Base-by-base conservation (phyloP, 2,888 invertebrate species). In the Encarsia formosa region DNA sequence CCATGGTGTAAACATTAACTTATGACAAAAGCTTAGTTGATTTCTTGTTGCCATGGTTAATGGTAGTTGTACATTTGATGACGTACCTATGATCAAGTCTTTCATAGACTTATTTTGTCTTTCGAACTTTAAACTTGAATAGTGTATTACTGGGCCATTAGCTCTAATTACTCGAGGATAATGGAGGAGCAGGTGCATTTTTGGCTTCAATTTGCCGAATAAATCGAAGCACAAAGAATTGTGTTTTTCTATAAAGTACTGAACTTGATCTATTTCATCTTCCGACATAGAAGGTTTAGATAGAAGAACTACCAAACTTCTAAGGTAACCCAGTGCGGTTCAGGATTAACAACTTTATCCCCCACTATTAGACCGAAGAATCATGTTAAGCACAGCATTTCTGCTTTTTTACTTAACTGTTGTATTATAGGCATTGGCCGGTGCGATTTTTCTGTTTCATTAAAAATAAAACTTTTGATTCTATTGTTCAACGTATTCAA, bases 191-290 rank as follows among this genome's bases (percentile, higher is more conserved):
- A 54, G 1, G 24, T 57, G 50, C 45, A 51, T 48, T 39, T 54
- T 57, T 11, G 56, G 49, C 34, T 57, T 57, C 2, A 57, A 24
- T 26, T 45, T 43, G 9, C 45, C 51, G 24, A 41, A 54, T 8
- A 57, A 24, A 50, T 34, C 6, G 4, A 54, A 11, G 32, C 54
- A 57, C 4, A 37, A 9, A 16, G 16, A 11, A 19, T 57, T 48
- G 34, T 51, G 45, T 44, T 51, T 48, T 19, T 29, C 13, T 5
- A 56, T 48, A 1, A 51, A 29, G 13, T 38, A 22, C 11, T 41
- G 9, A n/a, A 48, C 22, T 24, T 39, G 18, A 34, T 42, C 18
- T 43, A 56, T 48, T 32, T 50, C 52, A n/a, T n/a, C n/a, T n/a
- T n/a, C n/a, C n/a, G n/a, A n/a, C 43, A 38, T 34, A 50, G 52